phyloP scores from a whole-genome alignment of 2,797 vertebrate genomes.

The Salarias fasciatus region DNA sequence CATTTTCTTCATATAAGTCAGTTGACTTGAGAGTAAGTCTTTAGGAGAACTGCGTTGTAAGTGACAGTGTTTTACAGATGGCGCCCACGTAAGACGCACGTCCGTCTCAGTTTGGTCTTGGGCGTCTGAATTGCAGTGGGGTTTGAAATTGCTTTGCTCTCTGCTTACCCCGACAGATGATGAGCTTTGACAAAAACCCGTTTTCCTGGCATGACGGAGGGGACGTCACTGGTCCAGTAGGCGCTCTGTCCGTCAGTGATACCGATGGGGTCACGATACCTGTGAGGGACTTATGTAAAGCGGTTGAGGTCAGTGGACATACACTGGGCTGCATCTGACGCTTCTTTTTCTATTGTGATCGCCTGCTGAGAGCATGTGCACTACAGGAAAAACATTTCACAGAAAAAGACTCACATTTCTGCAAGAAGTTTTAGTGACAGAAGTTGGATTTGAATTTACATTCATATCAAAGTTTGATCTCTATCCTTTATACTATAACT shows the following conservation, averaged over 20 bases:
- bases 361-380: no score
- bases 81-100: no score
- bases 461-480: no score
- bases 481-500: no score
- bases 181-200: conserved; percentile 85
- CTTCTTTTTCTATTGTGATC: conserved; percentile 7
- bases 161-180: conserved; percentile 81
- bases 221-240: conserved; percentile 83
- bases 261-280: conserved; percentile 80
- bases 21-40: conserved; percentile 86
- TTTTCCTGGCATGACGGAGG: conserved; percentile 81
- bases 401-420: no score
- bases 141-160: not conserved
- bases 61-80: not conserved
- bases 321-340: not conserved
- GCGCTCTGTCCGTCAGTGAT: conserved; percentile 83
- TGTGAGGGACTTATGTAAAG: conserved; percentile 83
- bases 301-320: conserved; percentile 85
- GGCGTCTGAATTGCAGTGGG: not conserved
- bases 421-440: no score
- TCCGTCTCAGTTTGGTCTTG: no score
- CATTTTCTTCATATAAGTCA: conserved; percentile 64
- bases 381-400: no score
- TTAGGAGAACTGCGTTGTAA: not conserved
- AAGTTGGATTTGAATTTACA: no score